Evolutionary conservation across 2,797 vertebrate genomes (phyloP).

Genomic region (Sebastes matsubarae): DNA sequence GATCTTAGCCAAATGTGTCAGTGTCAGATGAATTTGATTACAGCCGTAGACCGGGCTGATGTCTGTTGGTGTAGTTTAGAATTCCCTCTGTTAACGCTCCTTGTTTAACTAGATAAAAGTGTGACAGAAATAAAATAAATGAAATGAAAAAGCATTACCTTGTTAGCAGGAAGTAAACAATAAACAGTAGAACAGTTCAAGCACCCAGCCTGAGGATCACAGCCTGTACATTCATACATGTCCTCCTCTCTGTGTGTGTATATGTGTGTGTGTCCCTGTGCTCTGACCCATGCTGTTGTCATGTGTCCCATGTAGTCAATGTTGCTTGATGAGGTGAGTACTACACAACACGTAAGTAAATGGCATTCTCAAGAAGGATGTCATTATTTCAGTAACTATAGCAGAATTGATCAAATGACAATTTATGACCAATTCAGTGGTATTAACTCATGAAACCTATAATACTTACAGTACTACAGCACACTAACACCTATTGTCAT

Average conservation of each 20-base stretch:
- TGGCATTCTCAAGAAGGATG: not conserved
- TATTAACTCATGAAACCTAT: not conserved
- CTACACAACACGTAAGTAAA: slow-evolving; percentile 28
- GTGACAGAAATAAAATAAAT: not conserved
- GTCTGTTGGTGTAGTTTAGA: not conserved
- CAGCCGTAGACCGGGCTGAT: not conserved
- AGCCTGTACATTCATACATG: not conserved
- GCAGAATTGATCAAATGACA: not conserved
- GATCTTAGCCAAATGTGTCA: slow-evolving; percentile 26
- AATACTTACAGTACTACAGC: not conserved
- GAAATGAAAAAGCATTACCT: slow-evolving; percentile 2
- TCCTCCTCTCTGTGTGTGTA: slow-evolving; percentile 45
- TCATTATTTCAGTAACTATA: not conserved
- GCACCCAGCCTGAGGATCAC: not conserved
- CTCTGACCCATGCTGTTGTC: slow-evolving; percentile 67
- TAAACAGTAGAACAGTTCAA: not conserved
- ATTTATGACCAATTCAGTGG: not conserved
- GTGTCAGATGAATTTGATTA: slow-evolving; percentile 8
- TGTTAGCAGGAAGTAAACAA: not conserved
- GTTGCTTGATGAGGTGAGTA: slow-evolving; percentile 50
- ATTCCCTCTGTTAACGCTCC: not conserved
- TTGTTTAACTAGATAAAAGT: not conserved
- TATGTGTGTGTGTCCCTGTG: slow-evolving; percentile 60
- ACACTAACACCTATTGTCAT: not conserved
- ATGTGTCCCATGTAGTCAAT: slow-evolving; percentile 54